A percentile compares a stretch with the other conserved stretches of the same genome.
Evolutionary conservation across 1,140 invertebrate genomes (phyloP).

Genomic region (Mercenaria mercenaria): DNA sequence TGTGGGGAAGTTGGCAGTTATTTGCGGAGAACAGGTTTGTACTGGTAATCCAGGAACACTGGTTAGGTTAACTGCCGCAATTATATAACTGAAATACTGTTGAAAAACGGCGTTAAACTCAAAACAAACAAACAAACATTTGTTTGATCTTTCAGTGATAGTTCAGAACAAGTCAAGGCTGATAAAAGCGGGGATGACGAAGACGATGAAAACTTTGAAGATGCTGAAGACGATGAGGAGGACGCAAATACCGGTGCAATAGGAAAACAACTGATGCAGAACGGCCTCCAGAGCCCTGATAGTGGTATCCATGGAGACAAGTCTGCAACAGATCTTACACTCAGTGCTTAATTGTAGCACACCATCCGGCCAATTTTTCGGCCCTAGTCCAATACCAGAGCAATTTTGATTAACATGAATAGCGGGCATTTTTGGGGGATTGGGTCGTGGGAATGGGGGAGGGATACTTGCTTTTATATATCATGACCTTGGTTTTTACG

Average conservation of each 20-base stretch:
- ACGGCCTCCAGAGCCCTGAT: constrained; percentile 74
- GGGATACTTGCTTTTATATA: neutral
- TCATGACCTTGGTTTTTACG: neutral
- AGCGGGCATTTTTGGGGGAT: neutral
- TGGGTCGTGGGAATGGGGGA: neutral
- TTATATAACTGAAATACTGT: no score
- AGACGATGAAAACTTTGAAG: constrained; percentile 48
- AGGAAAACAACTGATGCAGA: constrained; percentile 68
- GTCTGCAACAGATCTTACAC: constrained; percentile 69
- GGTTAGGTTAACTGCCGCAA: no score
- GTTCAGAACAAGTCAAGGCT: neutral
- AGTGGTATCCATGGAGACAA: constrained; percentile 77
- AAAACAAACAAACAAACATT: no score
- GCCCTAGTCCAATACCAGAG: constrained; percentile 44
- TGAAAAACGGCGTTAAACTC: no score
- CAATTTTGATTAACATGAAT: constrained; percentile 27
- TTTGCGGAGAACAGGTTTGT: no score
- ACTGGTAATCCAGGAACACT: no score
- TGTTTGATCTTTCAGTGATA: neutral
- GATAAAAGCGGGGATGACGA: constrained; percentile 41
- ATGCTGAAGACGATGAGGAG: constrained; percentile 68
- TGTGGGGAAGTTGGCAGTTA: no score
- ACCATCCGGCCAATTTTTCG: constrained; percentile 16
- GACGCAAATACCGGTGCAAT: constrained; percentile 57
- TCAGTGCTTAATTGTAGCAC: constrained; percentile 63